Base-by-base conservation (phyloP, 64 coral and sea anemone species). In the Cladopsammia gracilis region DNA sequence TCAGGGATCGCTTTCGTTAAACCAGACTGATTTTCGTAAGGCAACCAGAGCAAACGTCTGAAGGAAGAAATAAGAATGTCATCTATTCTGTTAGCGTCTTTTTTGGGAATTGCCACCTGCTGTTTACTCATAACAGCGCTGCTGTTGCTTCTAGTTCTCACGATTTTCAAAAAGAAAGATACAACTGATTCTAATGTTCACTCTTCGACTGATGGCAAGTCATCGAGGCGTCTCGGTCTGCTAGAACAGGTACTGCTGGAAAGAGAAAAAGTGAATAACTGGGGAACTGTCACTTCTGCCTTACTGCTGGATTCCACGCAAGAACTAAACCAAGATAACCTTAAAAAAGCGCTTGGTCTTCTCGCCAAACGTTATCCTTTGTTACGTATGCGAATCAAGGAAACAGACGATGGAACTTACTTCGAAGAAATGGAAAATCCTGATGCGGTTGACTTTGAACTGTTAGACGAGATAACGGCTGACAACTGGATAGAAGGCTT, bases 291-390 rank as follows among this genome's bases (percentile, higher is more conserved):
- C 47, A 60, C 86, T 25, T 91, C 84, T 53, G 96, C 94, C 3
- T 71, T 98, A 48, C 76, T 87, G 62, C 20, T 98, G 9, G 87
- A 98, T 46, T 94, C 96, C 3, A 50, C 58, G n/a, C 64, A 82
- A 47, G 49, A 89, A 52, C 71, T 98, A n/a, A 74, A 83, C 11
- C 46, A 75, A 18, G 85, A 72, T 16, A 46, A 52, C 5, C 82
- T 98, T 1, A 71, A 48, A 77, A 86, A 82, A 65, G 69, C 96
- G 7, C 82, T 98, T 22, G 5, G 46, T 67, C 65, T 89, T 70
- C 87, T 94, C 7, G 46, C 25, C 25, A 73, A 83, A 56, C 66
- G 86, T 47, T 88, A 83, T 59, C 87, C 87, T 48, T 83, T 94
- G 53, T 61, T 94, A 51, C 22, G 84, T 14, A 59, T 68, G 47